Conservation (phyloP, 64 coral and sea anemone species). For the Astreopora myriophthalma region DNA sequence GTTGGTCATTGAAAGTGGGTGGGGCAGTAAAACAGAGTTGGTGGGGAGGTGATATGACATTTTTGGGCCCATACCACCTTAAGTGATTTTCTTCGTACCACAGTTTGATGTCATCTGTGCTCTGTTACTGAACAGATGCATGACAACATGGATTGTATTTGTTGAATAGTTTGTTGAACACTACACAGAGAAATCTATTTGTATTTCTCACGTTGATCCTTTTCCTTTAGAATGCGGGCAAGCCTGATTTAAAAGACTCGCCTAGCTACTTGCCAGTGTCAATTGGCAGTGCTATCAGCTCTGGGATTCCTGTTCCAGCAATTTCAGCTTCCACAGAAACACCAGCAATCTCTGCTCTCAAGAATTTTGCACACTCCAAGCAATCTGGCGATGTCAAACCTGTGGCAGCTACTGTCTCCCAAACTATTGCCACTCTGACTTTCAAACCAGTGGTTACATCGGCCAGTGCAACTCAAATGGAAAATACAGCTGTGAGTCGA, state of each 20-base stretch:
- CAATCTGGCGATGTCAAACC: slow-evolving; percentile 7
- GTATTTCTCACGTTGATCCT: neutral
- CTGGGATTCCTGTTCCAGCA: slow-evolving; percentile 10
- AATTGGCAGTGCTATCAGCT: neutral
- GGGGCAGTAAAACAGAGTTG: no score
- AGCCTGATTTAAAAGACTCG: neutral
- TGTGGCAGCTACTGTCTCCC: neutral
- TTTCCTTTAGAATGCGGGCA: slow-evolving; percentile 10
- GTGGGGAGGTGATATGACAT: no score
- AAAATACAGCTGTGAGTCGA: slow-evolving; percentile 51
- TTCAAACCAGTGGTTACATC: slow-evolving; percentile 59
- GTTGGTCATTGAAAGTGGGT: no score
- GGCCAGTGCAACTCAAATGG: slow-evolving; percentile 61
- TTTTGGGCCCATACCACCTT: no score
- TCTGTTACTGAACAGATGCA: no score
- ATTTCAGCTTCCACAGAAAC: neutral
- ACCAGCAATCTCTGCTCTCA: neutral
- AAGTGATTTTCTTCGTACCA: no score
- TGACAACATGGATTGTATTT: no score
- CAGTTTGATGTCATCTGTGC: no score
- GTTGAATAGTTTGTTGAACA: no score
- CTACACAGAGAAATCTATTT: neutral
- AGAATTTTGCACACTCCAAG: slow-evolving; percentile 26
- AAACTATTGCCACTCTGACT: neutral
- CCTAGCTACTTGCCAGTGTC: neutral